phyloP scores from a whole-genome alignment of 1,140 invertebrate genomes.

The Gonatopus flavifemur region DNA sequence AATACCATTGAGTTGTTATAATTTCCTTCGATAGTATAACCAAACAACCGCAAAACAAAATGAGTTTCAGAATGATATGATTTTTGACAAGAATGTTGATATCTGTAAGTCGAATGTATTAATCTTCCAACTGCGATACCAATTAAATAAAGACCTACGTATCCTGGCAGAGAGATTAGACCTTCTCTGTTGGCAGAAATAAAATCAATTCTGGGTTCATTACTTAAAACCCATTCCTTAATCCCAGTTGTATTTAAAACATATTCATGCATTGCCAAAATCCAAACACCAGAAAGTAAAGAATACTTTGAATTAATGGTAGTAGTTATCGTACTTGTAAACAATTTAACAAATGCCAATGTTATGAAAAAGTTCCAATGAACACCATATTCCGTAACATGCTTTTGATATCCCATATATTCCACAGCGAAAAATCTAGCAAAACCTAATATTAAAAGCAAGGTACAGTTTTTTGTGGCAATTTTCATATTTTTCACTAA shows the following conservation, averaged over 20 bases:
- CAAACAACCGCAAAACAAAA: constrained; percentile 28
- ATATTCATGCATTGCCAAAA: constrained; percentile 72
- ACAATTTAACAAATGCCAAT: constrained; percentile 78
- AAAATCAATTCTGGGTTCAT: constrained; percentile 62
- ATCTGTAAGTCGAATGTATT: constrained; percentile 54
- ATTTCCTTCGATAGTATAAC: constrained; percentile 23
- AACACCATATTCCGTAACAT: constrained; percentile 88
- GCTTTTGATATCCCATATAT: constrained; percentile 78
- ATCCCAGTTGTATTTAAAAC: constrained; percentile 64
- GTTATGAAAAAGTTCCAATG: constrained; percentile 99
- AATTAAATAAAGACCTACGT: constrained; percentile 79
- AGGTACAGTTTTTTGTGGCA: constrained; percentile 51
- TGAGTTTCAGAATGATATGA: constrained; percentile 32
- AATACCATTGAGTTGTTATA: constrained; percentile 41
- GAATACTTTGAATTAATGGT: constrained; percentile 54
- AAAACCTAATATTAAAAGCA: constrained; percentile 72
- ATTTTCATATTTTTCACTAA: constrained; percentile 38
- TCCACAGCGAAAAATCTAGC: constrained; percentile 67
- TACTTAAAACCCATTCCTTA: constrained; percentile 72
- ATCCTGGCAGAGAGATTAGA: constrained; percentile 80
- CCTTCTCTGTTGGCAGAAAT: constrained; percentile 89
- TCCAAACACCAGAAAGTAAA: constrained; percentile 56
- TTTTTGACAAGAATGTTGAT: constrained; percentile 30
- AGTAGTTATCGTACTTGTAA: constrained; percentile 64
- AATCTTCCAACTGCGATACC: constrained; percentile 69